Base-by-base conservation (phyloP, 2,888 invertebrate genomes). In the Bembecia ichneumoniformis region DNA sequence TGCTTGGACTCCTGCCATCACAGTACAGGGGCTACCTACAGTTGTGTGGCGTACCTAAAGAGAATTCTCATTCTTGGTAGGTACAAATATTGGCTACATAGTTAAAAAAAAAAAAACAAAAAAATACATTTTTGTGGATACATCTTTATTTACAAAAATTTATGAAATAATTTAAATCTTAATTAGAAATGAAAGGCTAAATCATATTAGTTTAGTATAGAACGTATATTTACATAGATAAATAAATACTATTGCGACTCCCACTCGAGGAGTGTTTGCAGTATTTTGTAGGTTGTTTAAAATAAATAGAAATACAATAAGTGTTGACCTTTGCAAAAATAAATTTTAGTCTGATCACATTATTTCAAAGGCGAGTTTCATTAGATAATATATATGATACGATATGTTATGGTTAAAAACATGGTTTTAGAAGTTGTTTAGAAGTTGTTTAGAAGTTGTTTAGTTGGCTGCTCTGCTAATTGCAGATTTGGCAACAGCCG, bases 111-210 rank as follows among this genome's bases (percentile, higher is more conserved):
- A n/a, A n/a, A n/a, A n/a, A n/a, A n/a, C n/a, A n/a, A n/a, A n/a
- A n/a, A 51, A 51, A 43, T 46, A 28, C 28, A 28, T 28, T 28
- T 9, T 28, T 28, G 15, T 62, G 77, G 77, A 80, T 79, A 81
- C 80, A 81, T 78, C 79, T 81, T 82, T 82, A 79, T 77, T 81
- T 55, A 53, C 50, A 54, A 52, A n/a, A 58, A 40, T 40, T 20
- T 28, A 43, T 5, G 35, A 44, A 44, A 15, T 36, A 13, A 28
- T 43, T 35, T 28, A 28, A 28, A 28, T 9, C 28, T 28, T 28
- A 28, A 45, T 61, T 60, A 66, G 52, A 65, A 75, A 77, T 72
- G 61, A 77, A 77, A 78, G 76, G 77, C 79, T 77, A 59, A 20
- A 66, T 75, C 74, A 60, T 70, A 51, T 54, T 16, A 60, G 58